Percentiles rank a stretch among this genome's conserved stretches.
phyloP scores from a whole-genome alignment of 2,888 invertebrate species.

The Microplitis manilae region DNA sequence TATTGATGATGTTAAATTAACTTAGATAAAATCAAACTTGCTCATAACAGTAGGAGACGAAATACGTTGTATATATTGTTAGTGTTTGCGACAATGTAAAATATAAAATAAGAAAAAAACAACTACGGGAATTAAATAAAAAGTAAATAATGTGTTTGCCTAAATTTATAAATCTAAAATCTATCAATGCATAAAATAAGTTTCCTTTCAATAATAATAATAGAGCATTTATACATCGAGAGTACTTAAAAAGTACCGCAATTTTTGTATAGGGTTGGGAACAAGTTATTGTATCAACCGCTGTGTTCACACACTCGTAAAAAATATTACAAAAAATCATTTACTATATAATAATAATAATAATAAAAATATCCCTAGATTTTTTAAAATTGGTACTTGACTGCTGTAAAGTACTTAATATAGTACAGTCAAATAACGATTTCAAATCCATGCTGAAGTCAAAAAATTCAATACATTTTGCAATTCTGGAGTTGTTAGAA shows the following conservation, averaged over 20 bases:
- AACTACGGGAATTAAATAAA: conserved; percentile 11
- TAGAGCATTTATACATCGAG: conserved; percentile 50
- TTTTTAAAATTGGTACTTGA: conserved; percentile 2
- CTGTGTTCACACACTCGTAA: conserved; percentile 61
- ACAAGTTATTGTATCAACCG: conserved; percentile 64
- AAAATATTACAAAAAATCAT: conserved; percentile 47
- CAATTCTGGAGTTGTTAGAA: too few relatives aligned
- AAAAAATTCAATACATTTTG: too few relatives aligned
- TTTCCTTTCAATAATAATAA: conserved; percentile 24
- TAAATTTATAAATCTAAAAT: conserved; percentile 1
- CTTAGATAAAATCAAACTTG: conserved; percentile 62
- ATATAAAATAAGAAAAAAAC: conserved; percentile 30
- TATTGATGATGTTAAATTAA: too few relatives aligned
- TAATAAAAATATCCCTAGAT: conserved; percentile 3
- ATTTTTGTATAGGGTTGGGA: conserved; percentile 51
- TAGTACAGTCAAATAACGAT: too few relatives aligned
- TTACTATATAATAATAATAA: conserved; percentile 23
- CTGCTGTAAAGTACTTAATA: too few relatives aligned
- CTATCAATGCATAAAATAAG: neutral
- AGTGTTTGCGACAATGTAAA: conserved; percentile 22
- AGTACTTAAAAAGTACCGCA: conserved; percentile 56
- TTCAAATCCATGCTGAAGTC: too few relatives aligned
- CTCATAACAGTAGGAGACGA: conserved; percentile 56
- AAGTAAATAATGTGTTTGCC: neutral
- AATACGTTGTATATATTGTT: neutral